Base-by-base conservation (phyloP, 2,113 vertebrate species). In the Rhegmatorhina hoffmannsi region DNA sequence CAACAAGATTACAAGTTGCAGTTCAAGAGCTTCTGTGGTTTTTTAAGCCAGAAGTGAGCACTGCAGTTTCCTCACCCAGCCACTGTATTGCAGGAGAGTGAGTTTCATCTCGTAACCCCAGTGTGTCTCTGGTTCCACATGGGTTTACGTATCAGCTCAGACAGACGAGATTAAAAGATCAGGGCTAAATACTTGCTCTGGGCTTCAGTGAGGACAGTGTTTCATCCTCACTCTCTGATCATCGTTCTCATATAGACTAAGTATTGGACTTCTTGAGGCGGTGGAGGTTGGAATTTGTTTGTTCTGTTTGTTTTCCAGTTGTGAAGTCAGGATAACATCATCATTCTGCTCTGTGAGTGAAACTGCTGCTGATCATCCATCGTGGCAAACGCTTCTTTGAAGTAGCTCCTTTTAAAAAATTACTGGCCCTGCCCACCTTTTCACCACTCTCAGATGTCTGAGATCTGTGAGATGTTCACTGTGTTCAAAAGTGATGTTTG, bases 61-160 rank as follows among this genome's bases (percentile, higher is more conserved):
- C n/a, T 73, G 23, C 59, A 28, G 8, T 67, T 55, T 16, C 12
- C 52, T 89, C 49, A 67, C 14, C 56, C 24, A 17, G 6, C 7
- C 0, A 0, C 24, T 44, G 13, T 40, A 7, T 40, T 70, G 13
- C 29, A 59, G 52, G 20, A 81, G 31, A 78, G 40, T 20, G 25
- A 67, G 29, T 80, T 88, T 86, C 40, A 36, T 38, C 33, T 34
- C 11, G 3, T 87, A 89, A 70, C 17, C 4, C 7, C 34, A 34
- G 29, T 17, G 14, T 53, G 11, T 76, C 1, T 1, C 0, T 36
- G n/a, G 34, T 40, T 28, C 17, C 31, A 9, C 1, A 0, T 40
- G 14, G 4, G 46, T 83, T 76, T 63, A 36, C 13, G 12, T 34
- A 33, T 55, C 43, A 53, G 36, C 64, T 87, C n/a, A 78, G 15